Evolutionary conservation across 2,797 vertebrate species (phyloP), one percentile per base, ranked within the genome.

Genomic region (Rhodeus uyekii): DNA sequence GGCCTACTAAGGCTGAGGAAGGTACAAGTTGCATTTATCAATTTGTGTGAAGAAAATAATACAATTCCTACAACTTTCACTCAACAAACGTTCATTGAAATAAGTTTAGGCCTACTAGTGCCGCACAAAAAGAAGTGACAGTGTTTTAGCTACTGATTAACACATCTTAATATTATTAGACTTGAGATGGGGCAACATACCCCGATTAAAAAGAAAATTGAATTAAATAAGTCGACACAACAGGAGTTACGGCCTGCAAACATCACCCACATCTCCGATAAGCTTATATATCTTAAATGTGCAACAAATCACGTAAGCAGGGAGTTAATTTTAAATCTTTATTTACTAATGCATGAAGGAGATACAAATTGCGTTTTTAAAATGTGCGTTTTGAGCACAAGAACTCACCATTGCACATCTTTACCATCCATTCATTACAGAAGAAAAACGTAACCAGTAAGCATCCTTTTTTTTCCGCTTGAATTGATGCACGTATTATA

Each of bases 1-100:
- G 50, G 60, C 42, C 58, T 68, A 34, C 46, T 82, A 29, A 55
- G 61, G n/a, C 71, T 73, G 39, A 34, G 67, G 50, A 38, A 68
- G 77, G 36, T 69, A 74, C 34, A 67, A 80, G 29, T 42, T 50
- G 53, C 19, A 55, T 48, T 74, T 24, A 32, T 44, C 29, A 36
- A 58, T 78, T 79, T 75, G 39, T 60, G 42, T 22, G n/a, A n/a
- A 32, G n/a, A n/a, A 46, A 76, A 64, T 19, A 2, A n/a, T 64
- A 7, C 3, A 61, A 63, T 29, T 60, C 3, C 29, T 13, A 32
- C 9, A 22, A 50, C 22, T 73, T 55, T 24, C 3, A 74, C 34
- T 24, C n/a, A n/a, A n/a, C n/a, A n/a, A 10, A 55, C 50, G 0
- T 18, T 24, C 32, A 22, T n/a, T 10, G 14, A 74, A 74, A 3